Evolutionary conservation across 2,888 invertebrate genomes (phyloP).

Genomic region (Eurytoma adleriae): DNA sequence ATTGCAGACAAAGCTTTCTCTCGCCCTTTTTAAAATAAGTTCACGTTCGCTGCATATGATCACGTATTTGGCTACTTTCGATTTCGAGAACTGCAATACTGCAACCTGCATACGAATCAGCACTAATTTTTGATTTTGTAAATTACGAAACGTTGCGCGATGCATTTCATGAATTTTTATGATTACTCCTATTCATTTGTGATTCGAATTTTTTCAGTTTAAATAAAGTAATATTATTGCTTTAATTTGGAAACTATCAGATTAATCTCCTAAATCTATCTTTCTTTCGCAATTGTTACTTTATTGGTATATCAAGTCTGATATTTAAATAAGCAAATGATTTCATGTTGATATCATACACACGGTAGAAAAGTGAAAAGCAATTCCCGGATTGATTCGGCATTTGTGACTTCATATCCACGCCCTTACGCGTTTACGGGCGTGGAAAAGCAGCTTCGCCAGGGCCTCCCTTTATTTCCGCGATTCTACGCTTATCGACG

Average conservation of each 20-base stretch:
- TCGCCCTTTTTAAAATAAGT: neutral
- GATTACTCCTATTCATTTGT: neutral
- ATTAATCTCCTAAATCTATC: too few relatives aligned
- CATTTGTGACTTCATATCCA: neutral
- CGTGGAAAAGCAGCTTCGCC: conserved; percentile 8
- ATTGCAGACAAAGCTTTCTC: neutral
- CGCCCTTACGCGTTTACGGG: neutral
- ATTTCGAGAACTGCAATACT: conserved; percentile 2
- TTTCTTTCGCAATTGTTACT: too few relatives aligned
- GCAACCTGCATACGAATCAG: conserved; percentile 27
- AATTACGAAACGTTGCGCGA: conserved; percentile 1
- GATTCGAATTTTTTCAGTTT: too few relatives aligned
- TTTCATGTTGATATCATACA: too few relatives aligned
- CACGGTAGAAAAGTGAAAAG: conserved; percentile 3
- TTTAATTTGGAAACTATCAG: too few relatives aligned
- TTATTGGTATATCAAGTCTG: too few relatives aligned
- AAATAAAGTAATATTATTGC: too few relatives aligned
- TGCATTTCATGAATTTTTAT: neutral
- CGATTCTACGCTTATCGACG: neutral
- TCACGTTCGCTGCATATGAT: conserved; percentile 12
- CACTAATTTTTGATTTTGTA: conserved; percentile 14
- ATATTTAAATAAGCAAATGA: too few relatives aligned
- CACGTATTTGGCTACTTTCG: conserved; percentile 25
- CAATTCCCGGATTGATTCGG: conserved; percentile 24
- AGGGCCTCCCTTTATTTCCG: neutral